Evolutionary conservation across 2,113 vertebrate species (phyloP), one percentile per base, ranked within the genome.

Genomic region (Indicator indicator): DNA sequence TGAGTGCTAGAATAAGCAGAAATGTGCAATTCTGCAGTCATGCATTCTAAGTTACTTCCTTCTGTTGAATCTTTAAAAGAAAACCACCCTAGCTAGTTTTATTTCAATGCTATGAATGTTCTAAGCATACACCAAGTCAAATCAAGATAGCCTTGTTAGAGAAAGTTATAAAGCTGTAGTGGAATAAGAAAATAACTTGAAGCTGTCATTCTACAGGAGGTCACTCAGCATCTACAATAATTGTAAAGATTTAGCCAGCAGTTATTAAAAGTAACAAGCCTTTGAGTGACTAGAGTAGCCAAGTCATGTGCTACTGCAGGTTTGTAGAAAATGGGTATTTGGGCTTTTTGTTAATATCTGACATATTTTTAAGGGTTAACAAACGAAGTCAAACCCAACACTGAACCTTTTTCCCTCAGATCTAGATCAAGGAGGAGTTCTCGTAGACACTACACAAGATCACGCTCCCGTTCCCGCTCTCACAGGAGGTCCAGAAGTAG

Each of bases 361-460:
- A 14, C 0, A 0, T 38, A 3, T 28, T 86, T 76, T 26, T 32
- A 38, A 68, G 20, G 5, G 6, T 30, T 62, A 2, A 27, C 50
- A 54, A 16, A 6, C 16, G 2, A 30, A 38, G 55, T 6, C 7
- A 26, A 84, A 73, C 16, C 42, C 48, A 80, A 3, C 63, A 3
- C 28, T 69, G 11, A n/a, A 26, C 12, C 3, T 68, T 16, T 88
- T 9, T 44, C 1, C 20, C 24, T 9, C 92, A 99, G 99, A 93
- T 99, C 99, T 94, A 98, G 98, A 82, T 99, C 99, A 24, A 98
- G 98, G 94, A 98, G 98, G 89, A 99, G 99, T 79, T 99, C 99
- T 82, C 98, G 98, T 50, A 98, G 98, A 27, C 99, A 98, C 95
- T 99, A 99, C 87, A 99, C 99, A 52, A 97, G 98, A 10, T 99